phyloP scores from a whole-genome alignment of 2,888 invertebrate genomes.

The Strigamia maritima region DNA sequence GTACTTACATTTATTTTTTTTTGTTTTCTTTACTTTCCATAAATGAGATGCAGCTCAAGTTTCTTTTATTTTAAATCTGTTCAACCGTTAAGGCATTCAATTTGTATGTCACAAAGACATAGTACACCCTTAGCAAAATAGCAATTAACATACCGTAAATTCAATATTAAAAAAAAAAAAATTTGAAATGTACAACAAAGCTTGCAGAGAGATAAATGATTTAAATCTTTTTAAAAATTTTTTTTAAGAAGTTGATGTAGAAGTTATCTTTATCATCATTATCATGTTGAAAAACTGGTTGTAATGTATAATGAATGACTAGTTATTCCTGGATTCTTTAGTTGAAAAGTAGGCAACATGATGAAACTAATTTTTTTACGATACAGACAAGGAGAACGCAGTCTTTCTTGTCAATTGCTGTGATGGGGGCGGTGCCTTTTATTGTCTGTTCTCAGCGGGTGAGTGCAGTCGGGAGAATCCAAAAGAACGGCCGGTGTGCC shows the following conservation, averaged over 20 bases:
- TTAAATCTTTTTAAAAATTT: background rate
- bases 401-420: conserved; percentile 32
- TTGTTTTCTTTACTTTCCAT: background rate
- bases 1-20: conserved; percentile 29
- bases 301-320: background rate
- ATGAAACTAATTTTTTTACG: conserved; percentile 34
- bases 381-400: conserved; percentile 30
- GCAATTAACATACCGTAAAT: conserved; percentile 21
- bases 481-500: conserved; percentile 18
- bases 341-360: conserved; percentile 12
- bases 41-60: conserved; percentile 18
- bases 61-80: conserved; percentile 30
- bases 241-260: background rate
- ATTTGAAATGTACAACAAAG: background rate
- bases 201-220: background rate
- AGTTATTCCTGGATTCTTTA: conserved; percentile 9
- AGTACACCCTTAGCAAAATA: background rate
- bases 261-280: background rate
- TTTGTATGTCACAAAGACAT: background rate
- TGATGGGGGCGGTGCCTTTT: conserved; percentile 31
- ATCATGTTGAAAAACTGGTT: background rate
- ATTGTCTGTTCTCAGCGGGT: conserved; percentile 29
- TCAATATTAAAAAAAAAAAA: background rate
- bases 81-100: conserved; percentile 25
- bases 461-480: conserved; percentile 32